phyloP scores from a whole-genome alignment of 2,113 vertebrate species.

The Athene cunicularia region DNA sequence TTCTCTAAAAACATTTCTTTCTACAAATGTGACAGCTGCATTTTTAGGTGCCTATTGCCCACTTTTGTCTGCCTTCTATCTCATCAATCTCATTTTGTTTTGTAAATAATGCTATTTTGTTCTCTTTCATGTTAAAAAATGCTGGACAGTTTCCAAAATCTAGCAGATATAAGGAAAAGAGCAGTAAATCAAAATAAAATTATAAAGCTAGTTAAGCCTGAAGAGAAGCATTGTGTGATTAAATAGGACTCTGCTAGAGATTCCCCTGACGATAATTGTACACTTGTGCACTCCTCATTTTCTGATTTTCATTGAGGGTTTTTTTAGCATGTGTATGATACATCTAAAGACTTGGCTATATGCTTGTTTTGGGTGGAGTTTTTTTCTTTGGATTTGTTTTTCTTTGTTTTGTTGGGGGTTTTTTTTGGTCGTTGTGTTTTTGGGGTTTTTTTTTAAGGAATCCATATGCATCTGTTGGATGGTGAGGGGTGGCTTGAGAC shows the following conservation, averaged over 20 bases:
- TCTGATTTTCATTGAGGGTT: not conserved
- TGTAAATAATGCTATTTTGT: not conserved
- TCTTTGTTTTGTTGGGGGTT: not conserved
- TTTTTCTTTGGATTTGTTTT: not conserved
- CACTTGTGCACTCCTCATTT: not conserved
- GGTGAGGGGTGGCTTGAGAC: not conserved
- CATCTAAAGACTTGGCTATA: not conserved
- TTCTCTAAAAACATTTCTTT: not conserved
- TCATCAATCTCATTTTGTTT: not conserved
- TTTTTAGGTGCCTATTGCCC: not conserved
- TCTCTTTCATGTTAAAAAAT: not conserved
- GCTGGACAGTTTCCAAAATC: not conserved
- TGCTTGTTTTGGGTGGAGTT: not conserved
- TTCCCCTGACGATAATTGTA: not conserved
- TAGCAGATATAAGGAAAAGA: not conserved
- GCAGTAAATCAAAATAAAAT: not conserved
- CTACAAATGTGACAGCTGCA: not conserved
- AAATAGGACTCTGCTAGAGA: not conserved
- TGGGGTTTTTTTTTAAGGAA: not conserved
- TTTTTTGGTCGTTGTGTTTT: not conserved
- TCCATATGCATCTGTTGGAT: not conserved
- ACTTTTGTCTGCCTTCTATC: not conserved
- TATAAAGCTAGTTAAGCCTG: not conserved
- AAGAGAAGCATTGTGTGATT: not conserved
- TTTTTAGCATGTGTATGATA: not conserved